A percentile compares a stretch with the other conserved stretches of the same genome.
Evolutionary conservation across 2,797 vertebrate genomes (phyloP).

Genomic region (Anabacerthia variegaticeps): DNA sequence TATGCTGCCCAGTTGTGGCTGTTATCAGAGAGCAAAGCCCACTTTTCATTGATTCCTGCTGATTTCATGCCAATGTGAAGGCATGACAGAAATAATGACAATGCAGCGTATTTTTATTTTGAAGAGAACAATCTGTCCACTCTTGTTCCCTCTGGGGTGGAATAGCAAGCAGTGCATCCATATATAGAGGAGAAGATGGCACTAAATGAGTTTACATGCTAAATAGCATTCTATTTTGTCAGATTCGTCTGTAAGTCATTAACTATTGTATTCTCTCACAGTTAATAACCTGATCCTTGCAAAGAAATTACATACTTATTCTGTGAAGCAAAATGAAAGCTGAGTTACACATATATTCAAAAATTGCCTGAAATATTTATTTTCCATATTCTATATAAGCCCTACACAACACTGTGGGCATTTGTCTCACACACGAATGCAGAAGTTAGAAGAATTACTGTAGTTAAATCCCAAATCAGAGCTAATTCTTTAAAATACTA

Average conservation of each 20-base stretch:
- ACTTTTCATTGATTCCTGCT: neutral
- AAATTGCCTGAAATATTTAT: neutral
- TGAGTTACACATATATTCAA: neutral
- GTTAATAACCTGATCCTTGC: neutral
- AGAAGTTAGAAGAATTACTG: neutral
- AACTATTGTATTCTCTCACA: neutral
- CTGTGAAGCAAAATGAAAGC: neutral
- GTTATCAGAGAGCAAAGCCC: neutral
- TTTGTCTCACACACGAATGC: neutral
- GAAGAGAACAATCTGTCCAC: neutral
- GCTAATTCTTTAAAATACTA: neutral
- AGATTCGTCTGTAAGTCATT: neutral
- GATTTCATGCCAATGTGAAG: conserved; percentile 6
- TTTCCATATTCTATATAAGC: neutral
- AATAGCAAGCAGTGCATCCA: neutral
- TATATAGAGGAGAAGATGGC: neutral
- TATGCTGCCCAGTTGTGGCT: neutral
- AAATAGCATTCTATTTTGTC: conserved; percentile 16
- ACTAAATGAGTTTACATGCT: neutral
- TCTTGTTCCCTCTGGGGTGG: neutral
- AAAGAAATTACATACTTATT: neutral
- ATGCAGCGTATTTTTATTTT: neutral
- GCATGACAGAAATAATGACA: neutral
- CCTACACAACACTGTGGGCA: neutral
- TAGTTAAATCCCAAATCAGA: neutral